Evolutionary conservation across 1,140 invertebrate genomes (phyloP).

Genomic region (Danaus plexippus): DNA sequence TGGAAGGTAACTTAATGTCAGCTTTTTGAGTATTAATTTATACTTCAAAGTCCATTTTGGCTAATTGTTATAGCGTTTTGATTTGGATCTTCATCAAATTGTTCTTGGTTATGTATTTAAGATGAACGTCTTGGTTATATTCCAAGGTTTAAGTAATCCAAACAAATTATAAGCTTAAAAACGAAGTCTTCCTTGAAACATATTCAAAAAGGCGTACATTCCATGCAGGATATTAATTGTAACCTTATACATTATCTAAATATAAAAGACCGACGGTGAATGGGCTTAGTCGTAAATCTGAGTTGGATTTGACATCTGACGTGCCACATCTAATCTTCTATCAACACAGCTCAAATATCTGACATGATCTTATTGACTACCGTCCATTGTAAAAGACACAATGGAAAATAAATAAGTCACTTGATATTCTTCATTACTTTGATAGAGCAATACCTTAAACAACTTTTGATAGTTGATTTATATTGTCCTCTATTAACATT

Average conservation of each 20-base stretch:
- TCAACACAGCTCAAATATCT: conserved; percentile 24
- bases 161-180: conserved; percentile 1
- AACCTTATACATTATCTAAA: conserved; percentile 9
- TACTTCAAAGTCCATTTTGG: conserved; percentile 7
- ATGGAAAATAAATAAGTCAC: conserved; percentile 22
- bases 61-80: conserved; percentile 8
- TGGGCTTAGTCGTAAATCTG: conserved; percentile 20
- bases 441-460: conserved; percentile 8
- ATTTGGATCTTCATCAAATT: background rate
- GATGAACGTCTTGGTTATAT: background rate
- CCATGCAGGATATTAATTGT: background rate
- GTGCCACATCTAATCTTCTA: conserved; percentile 25
- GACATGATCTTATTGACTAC: conserved; percentile 29
- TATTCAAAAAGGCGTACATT: background rate
- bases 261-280: conserved; percentile 15
- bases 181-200: background rate
- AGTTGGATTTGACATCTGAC: conserved; percentile 26
- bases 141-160: background rate
- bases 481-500: conserved; percentile 12
- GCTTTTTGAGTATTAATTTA: conserved; percentile 4
- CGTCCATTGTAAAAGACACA: conserved; percentile 23
- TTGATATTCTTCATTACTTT: conserved; percentile 1
- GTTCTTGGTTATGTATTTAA: no score
- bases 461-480: conserved; percentile 8
- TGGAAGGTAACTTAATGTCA: conserved; percentile 6